Percentiles rank a stretch among this genome's conserved stretches.
phyloP scores from a whole-genome alignment of 2,113 vertebrate genomes.

The Mus pahari region DNA sequence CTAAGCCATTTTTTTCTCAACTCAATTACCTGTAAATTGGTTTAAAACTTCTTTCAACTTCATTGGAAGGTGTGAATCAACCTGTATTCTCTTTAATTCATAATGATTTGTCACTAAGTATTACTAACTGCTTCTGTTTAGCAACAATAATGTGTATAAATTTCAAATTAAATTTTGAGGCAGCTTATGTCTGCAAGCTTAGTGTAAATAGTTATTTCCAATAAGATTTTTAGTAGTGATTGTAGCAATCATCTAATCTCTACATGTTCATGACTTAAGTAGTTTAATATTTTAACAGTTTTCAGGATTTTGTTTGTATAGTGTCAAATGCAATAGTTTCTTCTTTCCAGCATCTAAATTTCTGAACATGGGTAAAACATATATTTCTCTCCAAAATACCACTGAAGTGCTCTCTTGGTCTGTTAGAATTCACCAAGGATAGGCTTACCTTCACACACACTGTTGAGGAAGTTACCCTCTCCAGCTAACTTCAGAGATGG shows the following conservation, averaged over 20 bases:
- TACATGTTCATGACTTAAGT: background rate
- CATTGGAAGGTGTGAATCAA: background rate
- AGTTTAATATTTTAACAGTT: constrained; percentile 23
- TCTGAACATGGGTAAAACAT: background rate
- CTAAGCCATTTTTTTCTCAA: background rate
- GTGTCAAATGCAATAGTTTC: constrained; percentile 7
- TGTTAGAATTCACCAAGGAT: background rate
- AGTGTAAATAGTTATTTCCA: background rate
- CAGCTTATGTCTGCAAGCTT: background rate
- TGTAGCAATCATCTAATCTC: background rate
- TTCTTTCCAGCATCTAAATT: background rate
- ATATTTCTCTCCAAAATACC: background rate
- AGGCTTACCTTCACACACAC: background rate
- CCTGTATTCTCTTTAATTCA: background rate
- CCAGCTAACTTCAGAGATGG: background rate
- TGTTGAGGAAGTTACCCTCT: background rate
- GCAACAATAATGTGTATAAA: background rate
- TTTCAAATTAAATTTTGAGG: background rate
- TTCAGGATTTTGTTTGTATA: background rate
- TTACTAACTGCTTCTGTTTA: background rate
- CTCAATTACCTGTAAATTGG: background rate
- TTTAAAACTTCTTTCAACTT: background rate
- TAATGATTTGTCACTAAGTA: background rate
- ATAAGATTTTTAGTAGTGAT: constrained; percentile 21
- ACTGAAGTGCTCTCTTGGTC: background rate